Evolutionary conservation across 2,113 vertebrate genomes (phyloP).

Genomic region (Psephotus haematonotus): DNA sequence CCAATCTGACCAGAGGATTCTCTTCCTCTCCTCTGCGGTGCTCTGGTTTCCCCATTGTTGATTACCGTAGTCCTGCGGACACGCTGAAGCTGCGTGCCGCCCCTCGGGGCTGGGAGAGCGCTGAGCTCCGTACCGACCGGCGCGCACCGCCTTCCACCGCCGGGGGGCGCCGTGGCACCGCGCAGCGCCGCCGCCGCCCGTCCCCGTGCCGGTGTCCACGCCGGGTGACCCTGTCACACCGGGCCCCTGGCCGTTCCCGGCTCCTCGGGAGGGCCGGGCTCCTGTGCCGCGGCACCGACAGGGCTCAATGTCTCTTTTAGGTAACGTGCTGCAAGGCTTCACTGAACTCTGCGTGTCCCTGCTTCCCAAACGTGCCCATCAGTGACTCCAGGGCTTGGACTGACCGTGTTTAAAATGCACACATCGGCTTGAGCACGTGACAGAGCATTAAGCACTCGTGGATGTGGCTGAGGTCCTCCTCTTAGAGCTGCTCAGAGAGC

Average conservation of each 20-base stretch:
- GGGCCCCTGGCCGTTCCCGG: background rate
- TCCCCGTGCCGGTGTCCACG: background rate
- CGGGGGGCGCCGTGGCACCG: background rate
- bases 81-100: accelerated
- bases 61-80: background rate
- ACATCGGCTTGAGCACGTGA: background rate
- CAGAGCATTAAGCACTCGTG: background rate
- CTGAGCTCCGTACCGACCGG: background rate
- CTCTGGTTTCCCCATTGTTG: background rate
- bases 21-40: background rate
- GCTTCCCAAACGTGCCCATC: background rate
- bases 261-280: background rate
- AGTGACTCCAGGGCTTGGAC: background rate
- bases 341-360: background rate
- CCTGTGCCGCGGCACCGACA: background rate
- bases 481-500: background rate
- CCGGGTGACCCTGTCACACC: background rate
- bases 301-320: background rate
- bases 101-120: background rate
- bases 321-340: background rate
- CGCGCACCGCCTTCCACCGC: background rate
- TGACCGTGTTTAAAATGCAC: background rate
- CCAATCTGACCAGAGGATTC: background rate
- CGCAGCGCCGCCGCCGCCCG: background rate
- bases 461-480: background rate